Base-by-base conservation (phyloP, 2,113 vertebrate genomes). In the Oryzias celebensis region DNA sequence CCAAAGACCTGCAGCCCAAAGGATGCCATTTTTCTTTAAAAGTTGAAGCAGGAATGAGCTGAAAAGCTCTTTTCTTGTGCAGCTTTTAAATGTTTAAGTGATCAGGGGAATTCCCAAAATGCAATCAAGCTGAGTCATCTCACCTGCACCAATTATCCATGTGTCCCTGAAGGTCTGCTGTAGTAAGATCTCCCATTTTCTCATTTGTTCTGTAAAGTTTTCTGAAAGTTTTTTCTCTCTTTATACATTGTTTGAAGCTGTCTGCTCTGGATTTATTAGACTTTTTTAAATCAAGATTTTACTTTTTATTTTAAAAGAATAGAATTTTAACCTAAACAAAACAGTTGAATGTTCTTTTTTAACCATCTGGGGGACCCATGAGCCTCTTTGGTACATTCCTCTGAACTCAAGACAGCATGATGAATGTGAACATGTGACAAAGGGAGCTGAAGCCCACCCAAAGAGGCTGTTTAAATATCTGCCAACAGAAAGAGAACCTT, bases 1-100 rank as follows among this genome's bases (percentile, higher is more conserved):
- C 87, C 92, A 0, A 90, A 65, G 46, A 89, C 41, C 85, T 94
- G 92, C 55, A 93, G 71, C 0, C 88, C 90, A 60, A 85, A 73
- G 7, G 47, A 78, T 0, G 75, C 60, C 92, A 94, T 91, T 0
- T 26, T 56, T 0, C 3, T 16, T 20, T 14, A 18, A 2, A 16
- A 55, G 20, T 5, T 42, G 0, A 3, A n/a, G 1, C 0, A 24
- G 13, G 14, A 62, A 3, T 0, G 13, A 17, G 4, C 6, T 4
- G 1, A 1, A 0, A 8, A 2, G 0, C 0, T 5, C 4, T 2
- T 0, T 18, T 14, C 28, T 48, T 48, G 59, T 65, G 41, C 49
- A 63, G 60, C 52, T 75, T 82, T 84, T 83, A 71, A 77, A 80
- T 23, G 14, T 10, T 47, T 28, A 28, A 44, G 18, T 17, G 7